Evolutionary conservation across 2,797 vertebrate species (phyloP), one percentile per base, ranked within the genome.

Genomic region (Myoxocephalus aenaeus): DNA sequence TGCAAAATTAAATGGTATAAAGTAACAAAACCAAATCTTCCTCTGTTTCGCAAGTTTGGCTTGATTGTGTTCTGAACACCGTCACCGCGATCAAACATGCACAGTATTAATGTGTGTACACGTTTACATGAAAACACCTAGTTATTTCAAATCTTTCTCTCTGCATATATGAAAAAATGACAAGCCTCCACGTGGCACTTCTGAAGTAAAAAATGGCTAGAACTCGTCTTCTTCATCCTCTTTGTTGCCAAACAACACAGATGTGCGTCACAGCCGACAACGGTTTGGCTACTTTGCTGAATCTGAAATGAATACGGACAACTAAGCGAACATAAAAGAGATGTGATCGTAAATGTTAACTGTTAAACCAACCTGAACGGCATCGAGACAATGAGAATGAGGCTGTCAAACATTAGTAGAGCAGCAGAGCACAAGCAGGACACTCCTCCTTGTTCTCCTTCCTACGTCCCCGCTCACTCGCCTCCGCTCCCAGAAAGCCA

Each of bases 401-500:
- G 64, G 65, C 64, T 85, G 81, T 83, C 81, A 63, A 40, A 66
- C 32, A 63, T 70, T 74, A 58, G 72, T 69, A 66, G 72, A 59
- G 77, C 36, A 73, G 58, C 73, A 53, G 54, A 57, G 75, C 64
- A 46, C 38, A 83, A 65, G 38, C 42, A 29, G 59, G 13, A 44
- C 40, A 22, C 77, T 80, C 50, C 75, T 86, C 82, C 58, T 18
- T 10, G 32, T 70, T 59, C 73, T 74, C 36, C 65, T 73, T 73
- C 13, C 17, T 17, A 15, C 50, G 25, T 56, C 57, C 48, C 42
- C 17, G 51, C 77, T 84, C 75, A 57, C 80, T 70, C 50, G 38
- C 74, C 58, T 70, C 70, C 74, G 80, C 77, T 77, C 68, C 75
- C 63, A 40, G 79, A 83, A 73, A 84, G 75, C 65, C 8, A 25